Conservation (phyloP, 2,797 vertebrate species). For the Diplodus sargus region DNA sequence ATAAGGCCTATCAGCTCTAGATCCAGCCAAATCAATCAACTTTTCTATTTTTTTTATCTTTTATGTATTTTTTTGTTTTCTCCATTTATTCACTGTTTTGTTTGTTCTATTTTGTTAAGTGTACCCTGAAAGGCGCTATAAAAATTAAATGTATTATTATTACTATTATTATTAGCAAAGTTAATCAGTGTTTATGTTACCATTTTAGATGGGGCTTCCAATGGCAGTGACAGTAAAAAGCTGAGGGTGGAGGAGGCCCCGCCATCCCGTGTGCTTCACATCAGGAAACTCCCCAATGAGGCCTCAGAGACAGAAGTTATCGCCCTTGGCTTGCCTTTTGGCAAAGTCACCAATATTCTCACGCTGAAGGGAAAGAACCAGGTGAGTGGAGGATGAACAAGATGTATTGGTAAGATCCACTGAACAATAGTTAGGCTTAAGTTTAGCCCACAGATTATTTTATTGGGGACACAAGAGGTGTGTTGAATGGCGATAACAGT, state of each 20-base stretch:
- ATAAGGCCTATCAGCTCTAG: too few species aligned
- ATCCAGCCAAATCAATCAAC: too few species aligned
- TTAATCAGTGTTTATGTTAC: conserved; percentile 4
- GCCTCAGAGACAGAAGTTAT: conserved; percentile 98
- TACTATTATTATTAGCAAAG: too few species aligned
- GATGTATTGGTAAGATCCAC: not conserved
- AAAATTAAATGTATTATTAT: too few species aligned
- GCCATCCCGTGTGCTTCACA: conserved; percentile 97
- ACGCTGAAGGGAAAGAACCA: conserved; percentile 99
- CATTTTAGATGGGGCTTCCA: conserved; percentile 87
- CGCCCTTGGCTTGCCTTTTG: conserved; percentile 95
- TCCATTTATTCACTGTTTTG: too few species aligned
- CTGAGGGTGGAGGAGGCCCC: conserved; percentile 93
- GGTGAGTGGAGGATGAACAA: conserved; percentile 79
- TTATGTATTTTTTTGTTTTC: too few species aligned
- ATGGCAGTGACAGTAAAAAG: conserved; percentile 98
- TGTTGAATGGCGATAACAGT: not conserved
- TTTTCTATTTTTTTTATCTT: too few species aligned
- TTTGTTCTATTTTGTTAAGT: too few species aligned
- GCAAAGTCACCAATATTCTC: conserved; percentile 98
- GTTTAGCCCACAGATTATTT: not conserved
- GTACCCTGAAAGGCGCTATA: too few species aligned
- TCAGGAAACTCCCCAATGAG: conserved; percentile 96
- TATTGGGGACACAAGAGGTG: not conserved
- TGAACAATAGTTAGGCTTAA: not conserved